These are phyloP conservation scores for Lepeophtheirus nordmannii DNA, from an alignment of 2,888 invertebrate species.

Conservation along the genomic window DNA sequence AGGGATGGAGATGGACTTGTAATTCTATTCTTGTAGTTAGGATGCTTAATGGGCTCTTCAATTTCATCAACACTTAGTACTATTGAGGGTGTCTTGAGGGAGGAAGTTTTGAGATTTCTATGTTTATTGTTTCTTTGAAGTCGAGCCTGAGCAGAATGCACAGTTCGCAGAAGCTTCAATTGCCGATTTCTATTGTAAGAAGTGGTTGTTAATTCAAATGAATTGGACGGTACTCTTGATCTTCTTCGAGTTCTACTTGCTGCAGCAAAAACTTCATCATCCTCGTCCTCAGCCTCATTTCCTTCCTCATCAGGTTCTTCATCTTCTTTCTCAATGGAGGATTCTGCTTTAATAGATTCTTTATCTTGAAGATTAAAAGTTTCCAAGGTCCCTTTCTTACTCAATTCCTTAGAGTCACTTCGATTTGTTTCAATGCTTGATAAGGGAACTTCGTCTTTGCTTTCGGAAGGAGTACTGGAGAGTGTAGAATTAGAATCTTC, in stretches of 20 bases:
- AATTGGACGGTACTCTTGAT: not conserved
- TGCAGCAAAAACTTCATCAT: slow-evolving; percentile 1
- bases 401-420: not conserved
- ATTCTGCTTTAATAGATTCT: not conserved
- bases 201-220: not conserved
- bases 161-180: not conserved
- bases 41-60: not conserved
- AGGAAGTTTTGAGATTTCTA: not conserved
- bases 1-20: not conserved
- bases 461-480: not conserved
- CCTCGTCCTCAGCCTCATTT: not conserved
- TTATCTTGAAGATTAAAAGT: no score
- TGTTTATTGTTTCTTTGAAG: not conserved
- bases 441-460: not conserved
- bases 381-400: no score
- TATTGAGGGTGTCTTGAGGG: not conserved
- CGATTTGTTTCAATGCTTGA: not conserved
- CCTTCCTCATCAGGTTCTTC: not conserved
- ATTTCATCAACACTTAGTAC: not conserved
- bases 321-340: slow-evolving; percentile 1
- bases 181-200: not conserved
- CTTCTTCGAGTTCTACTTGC: not conserved
- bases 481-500: not conserved
- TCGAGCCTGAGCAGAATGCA: not conserved
- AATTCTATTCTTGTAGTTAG: not conserved